These are phyloP conservation scores for Galerucella pusilla DNA, from an alignment of 2,888 invertebrate species.

Conservation along the genomic window DNA sequence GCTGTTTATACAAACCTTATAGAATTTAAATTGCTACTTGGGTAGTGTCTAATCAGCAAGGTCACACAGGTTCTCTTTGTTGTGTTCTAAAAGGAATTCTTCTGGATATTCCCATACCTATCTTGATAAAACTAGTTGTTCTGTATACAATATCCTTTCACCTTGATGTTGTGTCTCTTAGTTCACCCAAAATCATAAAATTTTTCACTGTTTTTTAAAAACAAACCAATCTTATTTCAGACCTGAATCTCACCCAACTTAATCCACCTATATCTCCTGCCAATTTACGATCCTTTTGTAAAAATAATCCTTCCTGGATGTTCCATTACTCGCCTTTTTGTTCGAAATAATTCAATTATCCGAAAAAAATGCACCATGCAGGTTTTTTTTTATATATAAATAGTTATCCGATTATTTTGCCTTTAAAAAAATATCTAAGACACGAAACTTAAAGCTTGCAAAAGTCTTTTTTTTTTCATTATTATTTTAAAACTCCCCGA, in stretches of 20 bases:
- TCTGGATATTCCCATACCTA: too few relatives aligned
- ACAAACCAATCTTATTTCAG: too few relatives aligned
- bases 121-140: too few relatives aligned
- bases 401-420: conserved; percentile 39
- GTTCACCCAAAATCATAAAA: too few relatives aligned
- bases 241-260: background rate
- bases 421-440: conserved; percentile 33
- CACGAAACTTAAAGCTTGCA: conserved; percentile 29
- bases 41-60: too few relatives aligned
- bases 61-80: too few relatives aligned
- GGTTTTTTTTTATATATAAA: conserved; percentile 27
- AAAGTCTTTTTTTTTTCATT: conserved; percentile 42
- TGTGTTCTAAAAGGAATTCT: too few relatives aligned
- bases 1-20: too few relatives aligned
- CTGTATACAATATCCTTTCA: too few relatives aligned
- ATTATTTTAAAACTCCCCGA: conserved; percentile 45
- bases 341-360: conserved; percentile 40
- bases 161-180: too few relatives aligned
- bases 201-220: too few relatives aligned
- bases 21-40: too few relatives aligned
- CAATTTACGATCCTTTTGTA: conserved; percentile 7
- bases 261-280: background rate
- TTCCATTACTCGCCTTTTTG: conserved; percentile 29
- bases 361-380: conserved; percentile 33
- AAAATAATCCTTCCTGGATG: conserved; percentile 17